A percentile compares a stretch with the other conserved stretches of the same genome.
Conservation (phyloP, 2,888 invertebrate species). For the Formica aserva region DNA sequence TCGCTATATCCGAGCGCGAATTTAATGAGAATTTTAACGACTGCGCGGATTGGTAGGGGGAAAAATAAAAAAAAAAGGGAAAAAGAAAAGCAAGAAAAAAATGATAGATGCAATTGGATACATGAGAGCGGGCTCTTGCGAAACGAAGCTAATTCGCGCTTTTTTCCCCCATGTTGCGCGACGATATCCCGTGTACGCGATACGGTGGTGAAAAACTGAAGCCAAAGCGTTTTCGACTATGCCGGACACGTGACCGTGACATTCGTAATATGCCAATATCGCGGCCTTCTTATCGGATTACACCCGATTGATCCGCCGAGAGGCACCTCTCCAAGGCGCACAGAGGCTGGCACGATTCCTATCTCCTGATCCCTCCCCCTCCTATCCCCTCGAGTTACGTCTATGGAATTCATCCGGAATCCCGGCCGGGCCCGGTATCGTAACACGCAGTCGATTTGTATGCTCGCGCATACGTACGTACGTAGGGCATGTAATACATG, state of each 20-base stretch:
- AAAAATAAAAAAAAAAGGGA: not conserved
- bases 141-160: slow-evolving; percentile 41
- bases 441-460: slow-evolving; percentile 51
- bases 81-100: not conserved
- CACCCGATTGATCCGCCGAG: slow-evolving; percentile 16
- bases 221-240: slow-evolving; percentile 20
- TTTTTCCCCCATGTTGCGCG: not conserved
- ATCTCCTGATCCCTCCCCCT: not conserved
- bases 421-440: slow-evolving; percentile 24
- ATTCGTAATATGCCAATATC: slow-evolving; percentile 48
- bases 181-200: not conserved
- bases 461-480: slow-evolving; percentile 32
- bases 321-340: slow-evolving; percentile 2
- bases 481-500: slow-evolving; percentile 49
- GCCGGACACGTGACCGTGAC: slow-evolving; percentile 35
- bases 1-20: not conserved
- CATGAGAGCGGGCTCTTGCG: not conserved
- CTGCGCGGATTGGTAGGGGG: not conserved
- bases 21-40: slow-evolving; percentile 50
- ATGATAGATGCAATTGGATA: not conserved
- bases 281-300: slow-evolving; percentile 43
- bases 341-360: slow-evolving; percentile 25
- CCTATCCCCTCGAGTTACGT: slow-evolving; percentile 14
- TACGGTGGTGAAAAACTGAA: not conserved
- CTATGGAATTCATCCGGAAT: slow-evolving; percentile 43